Conservation (phyloP, 2,888 invertebrate genomes). For the Apamea crenata region DNA sequence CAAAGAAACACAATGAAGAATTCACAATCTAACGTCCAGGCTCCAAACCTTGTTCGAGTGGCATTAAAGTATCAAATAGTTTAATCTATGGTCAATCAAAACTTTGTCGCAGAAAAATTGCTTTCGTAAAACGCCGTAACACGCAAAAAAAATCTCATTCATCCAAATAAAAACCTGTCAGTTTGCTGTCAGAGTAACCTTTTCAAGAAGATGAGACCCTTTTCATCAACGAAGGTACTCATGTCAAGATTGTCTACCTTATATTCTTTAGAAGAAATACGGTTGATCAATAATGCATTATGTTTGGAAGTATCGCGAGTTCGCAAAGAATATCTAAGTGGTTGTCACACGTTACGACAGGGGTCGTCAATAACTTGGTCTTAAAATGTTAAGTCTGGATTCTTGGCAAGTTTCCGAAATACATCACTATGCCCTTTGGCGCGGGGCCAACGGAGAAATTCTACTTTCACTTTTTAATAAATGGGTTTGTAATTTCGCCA, state of each 20-base stretch:
- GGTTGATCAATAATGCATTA: constrained; percentile 64
- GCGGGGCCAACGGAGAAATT: constrained; percentile 71
- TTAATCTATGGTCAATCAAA: constrained; percentile 62
- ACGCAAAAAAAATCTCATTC: constrained; percentile 44
- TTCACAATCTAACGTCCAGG: constrained; percentile 56
- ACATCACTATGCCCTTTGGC: constrained; percentile 74
- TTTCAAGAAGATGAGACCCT: constrained; percentile 54
- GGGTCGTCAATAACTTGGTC: constrained; percentile 65
- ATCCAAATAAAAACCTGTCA: constrained; percentile 60
- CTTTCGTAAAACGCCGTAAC: constrained; percentile 44
- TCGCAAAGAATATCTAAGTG: constrained; percentile 67
- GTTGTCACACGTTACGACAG: constrained; percentile 66
- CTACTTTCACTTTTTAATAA: constrained; percentile 73
- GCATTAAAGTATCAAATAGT: constrained; percentile 62
- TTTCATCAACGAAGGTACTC: constrained; percentile 49
- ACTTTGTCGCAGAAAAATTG: constrained; percentile 51
- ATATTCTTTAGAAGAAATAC: constrained; percentile 47
- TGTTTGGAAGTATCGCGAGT: constrained; percentile 44
- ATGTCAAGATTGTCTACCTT: constrained; percentile 47
- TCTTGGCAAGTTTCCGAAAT: constrained; percentile 72
- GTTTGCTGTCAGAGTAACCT: constrained; percentile 53
- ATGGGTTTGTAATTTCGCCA: constrained; percentile 49
- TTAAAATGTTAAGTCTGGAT: constrained; percentile 70
- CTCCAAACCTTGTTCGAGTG: constrained; percentile 30
- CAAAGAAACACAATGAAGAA: constrained; percentile 71